phyloP scores from a whole-genome alignment of 2,797 vertebrate genomes.

The Scolopax bukidnonensis region DNA sequence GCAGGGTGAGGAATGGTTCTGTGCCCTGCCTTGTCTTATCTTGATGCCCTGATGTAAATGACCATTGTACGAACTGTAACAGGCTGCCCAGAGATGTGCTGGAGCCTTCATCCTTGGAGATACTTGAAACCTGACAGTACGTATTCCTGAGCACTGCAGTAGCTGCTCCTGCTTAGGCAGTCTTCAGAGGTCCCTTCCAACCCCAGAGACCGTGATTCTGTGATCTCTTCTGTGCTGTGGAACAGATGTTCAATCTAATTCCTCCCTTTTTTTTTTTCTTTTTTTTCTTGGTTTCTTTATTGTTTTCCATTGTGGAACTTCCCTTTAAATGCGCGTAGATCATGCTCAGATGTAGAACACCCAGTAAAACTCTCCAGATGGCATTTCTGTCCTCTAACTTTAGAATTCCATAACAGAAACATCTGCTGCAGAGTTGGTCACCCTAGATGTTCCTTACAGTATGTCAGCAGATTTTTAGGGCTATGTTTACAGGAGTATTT shows the following conservation, averaged over 20 bases:
- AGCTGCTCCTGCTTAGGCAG: neutral
- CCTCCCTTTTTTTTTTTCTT: neutral
- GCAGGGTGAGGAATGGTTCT: rapidly evolving
- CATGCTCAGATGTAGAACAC: neutral
- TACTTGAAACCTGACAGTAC: rapidly evolving
- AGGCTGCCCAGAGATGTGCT: neutral
- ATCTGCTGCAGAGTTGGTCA: neutral
- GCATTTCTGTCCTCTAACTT: neutral
- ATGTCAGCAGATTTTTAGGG: neutral
- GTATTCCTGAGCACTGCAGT: neutral
- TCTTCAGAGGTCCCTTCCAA: neutral
- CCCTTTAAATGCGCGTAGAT: neutral
- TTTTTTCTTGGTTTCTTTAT: neutral
- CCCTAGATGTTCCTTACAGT: neutral
- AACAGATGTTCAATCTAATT: neutral
- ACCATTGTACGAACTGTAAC: neutral
- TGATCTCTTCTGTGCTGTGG: neutral
- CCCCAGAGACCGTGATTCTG: neutral
- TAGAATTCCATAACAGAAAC: neutral
- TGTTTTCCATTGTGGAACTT: neutral
- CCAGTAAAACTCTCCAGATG: neutral
- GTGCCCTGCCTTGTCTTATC: neutral
- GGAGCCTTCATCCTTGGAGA: neutral
- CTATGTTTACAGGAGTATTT: neutral
- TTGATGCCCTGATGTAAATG: neutral